A percentile compares a stretch with the other conserved stretches of the same genome.
Evolutionary conservation across 2,797 vertebrate genomes (phyloP).

Genomic region (Scomberomorus guttatus): DNA sequence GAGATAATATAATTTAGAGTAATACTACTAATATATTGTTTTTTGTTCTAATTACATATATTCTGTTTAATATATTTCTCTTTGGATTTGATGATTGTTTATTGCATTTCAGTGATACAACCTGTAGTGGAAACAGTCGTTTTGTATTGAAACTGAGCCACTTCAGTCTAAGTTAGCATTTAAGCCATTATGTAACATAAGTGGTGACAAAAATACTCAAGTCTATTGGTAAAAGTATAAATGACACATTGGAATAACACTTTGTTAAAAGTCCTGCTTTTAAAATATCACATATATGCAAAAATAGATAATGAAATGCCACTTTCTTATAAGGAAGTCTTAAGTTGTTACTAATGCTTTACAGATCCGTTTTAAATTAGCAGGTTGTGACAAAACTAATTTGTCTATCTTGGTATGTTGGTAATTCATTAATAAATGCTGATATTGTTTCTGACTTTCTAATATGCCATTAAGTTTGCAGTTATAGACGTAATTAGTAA

Average conservation of each 20-base stretch:
- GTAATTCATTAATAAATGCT: not conserved
- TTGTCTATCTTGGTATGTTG: not conserved
- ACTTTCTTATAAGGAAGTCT: not conserved
- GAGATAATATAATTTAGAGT: constrained; percentile 20
- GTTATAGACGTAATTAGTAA: not conserved
- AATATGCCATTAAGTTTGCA: not conserved
- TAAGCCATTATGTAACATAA: not conserved
- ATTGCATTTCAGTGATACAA: not conserved
- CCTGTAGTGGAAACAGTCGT: not conserved
- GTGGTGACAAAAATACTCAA: not conserved
- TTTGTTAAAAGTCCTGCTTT: not conserved
- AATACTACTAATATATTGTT: constrained; percentile 53
- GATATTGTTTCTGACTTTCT: not conserved
- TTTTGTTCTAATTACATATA: constrained; percentile 18
- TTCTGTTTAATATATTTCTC: constrained; percentile 16
- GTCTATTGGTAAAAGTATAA: not conserved
- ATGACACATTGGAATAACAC: not conserved
- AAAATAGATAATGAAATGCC: not conserved
- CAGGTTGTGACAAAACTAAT: not conserved
- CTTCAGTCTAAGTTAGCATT: not conserved
- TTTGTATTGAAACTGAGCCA: not conserved
- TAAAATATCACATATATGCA: not conserved
- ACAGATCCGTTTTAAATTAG: not conserved
- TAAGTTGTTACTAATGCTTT: not conserved
- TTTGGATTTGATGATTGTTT: not conserved